These are phyloP conservation scores for Decapterus maruadsi DNA, from an alignment of 2,797 vertebrate genomes.

Conservation along the genomic window DNA sequence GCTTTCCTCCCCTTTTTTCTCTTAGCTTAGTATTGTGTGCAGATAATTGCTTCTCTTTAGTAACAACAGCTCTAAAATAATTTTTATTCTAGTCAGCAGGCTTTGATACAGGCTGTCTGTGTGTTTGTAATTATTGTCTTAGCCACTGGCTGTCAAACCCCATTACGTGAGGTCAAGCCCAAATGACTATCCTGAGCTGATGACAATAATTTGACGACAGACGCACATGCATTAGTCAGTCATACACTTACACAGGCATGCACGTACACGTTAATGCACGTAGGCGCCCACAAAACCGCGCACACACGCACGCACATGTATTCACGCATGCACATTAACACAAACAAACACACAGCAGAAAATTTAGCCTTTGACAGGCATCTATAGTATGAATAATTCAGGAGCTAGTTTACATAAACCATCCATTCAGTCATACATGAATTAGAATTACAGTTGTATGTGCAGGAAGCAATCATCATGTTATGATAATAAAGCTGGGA, in stretches of 20 bases:
- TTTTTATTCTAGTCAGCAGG: conserved; percentile 69
- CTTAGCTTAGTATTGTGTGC: conserved; percentile 41
- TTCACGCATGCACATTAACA: conserved; percentile 5
- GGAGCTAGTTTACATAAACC: conserved; percentile 64
- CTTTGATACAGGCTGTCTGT: conserved; percentile 70
- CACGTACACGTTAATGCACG: not conserved
- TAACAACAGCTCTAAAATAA: conserved; percentile 57
- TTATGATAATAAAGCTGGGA: conserved; percentile 52
- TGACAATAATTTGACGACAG: conserved; percentile 68
- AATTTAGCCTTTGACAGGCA: conserved; percentile 57
- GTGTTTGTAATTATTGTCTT: conserved; percentile 80
- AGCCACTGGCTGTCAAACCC: conserved; percentile 69
- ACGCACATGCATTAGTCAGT: conserved; percentile 52
- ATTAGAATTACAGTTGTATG: conserved; percentile 59
- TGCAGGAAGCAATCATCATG: conserved; percentile 59
- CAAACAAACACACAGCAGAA: conserved; percentile 33
- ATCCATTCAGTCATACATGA: conserved; percentile 62
- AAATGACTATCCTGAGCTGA: conserved; percentile 69
- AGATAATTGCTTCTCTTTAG: conserved; percentile 72
- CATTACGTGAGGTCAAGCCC: conserved; percentile 73
- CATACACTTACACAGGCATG: conserved; percentile 1
- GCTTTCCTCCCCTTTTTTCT: not conserved
- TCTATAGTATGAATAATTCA: conserved; percentile 65
- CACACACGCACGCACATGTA: not conserved
- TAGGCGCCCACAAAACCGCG: not conserved